Base-by-base conservation (phyloP, 2,113 vertebrate species). In the Typhlomys cinereus region DNA sequence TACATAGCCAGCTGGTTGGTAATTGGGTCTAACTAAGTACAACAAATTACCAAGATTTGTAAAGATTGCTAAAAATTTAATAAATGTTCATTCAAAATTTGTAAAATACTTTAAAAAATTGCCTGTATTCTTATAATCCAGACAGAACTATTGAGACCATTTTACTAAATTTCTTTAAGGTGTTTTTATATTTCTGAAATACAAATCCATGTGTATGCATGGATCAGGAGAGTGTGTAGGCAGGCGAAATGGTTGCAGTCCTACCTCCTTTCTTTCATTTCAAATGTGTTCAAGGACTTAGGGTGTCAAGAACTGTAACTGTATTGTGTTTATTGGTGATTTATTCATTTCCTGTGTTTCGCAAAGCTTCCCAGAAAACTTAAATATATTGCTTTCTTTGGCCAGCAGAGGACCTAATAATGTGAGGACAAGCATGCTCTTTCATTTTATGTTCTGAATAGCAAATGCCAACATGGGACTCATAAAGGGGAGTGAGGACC, bases 1-100 rank as follows among this genome's bases (percentile, higher is more conserved):
- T 89, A 46, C 5, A 11, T 67, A 78, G 18, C 21, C 23, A 89
- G 62, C 17, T 52, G 25, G 29, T 66, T 57, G 90, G 39, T 78
- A 61, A 62, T 29, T 80, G 41, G 18, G 10, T 71, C 59, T n/a
- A 64, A 83, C 59, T 29, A 64, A 86, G 46, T 75, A 39, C n/a
- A 80, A 0, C 44, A 44, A 39, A 78, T 62, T 86, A 34, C 69
- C 62, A 21, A 52, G 39, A 62, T 76, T 95, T 88, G 18, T 41
- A 82, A 93, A 85, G 61, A 91, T 54, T 46, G 27, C 29, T 91
- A 69, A 95, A 75, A 75, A 66, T 75, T 62, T 82, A 64, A 83
- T 85, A 90, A 66, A 15, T 86, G 7, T 10, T 54, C 6, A 17
- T 84, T 91, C 36, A 76, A 90, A 76, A 57, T 91, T 70, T 57